Conservation (phyloP, 2,113 vertebrate genomes). For the Datnioides undecimradiatus region DNA sequence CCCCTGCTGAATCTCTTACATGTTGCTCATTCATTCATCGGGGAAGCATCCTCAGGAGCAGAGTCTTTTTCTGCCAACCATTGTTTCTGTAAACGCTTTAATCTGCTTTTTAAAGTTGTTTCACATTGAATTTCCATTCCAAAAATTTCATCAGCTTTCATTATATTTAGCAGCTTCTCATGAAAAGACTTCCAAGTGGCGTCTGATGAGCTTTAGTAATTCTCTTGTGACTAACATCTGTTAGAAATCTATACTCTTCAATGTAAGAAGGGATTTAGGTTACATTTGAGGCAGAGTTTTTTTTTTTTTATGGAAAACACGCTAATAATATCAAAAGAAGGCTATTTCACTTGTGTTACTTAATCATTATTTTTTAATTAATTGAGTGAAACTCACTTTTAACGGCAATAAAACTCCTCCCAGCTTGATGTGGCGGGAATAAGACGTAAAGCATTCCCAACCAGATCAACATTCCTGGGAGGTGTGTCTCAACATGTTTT, state of each 20-base stretch:
- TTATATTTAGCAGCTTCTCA: conserved; percentile 43
- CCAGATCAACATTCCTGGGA: conserved; percentile 68
- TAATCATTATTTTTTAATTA: conserved; percentile 4
- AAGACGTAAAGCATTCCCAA: conserved; percentile 51
- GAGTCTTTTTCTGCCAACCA: conserved; percentile 26
- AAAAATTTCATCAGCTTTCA: conserved; percentile 35
- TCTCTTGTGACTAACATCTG: conserved; percentile 31
- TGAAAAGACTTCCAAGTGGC: conserved; percentile 18
- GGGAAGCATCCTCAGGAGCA: conserved; percentile 16
- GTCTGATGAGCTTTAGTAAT: conserved; percentile 45
- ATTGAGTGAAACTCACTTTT: conserved; percentile 30
- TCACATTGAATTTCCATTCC: conserved; percentile 37
- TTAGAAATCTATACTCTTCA: conserved; percentile 22
- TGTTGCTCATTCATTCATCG: conserved; percentile 29
- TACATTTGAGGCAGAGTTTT: conserved; percentile 5
- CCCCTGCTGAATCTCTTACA: conserved; percentile 25
- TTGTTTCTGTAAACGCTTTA: conserved; percentile 28
- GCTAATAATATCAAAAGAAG: conserved; percentile 22
- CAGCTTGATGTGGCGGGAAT: conserved; percentile 2
- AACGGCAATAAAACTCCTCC: conserved; percentile 30
- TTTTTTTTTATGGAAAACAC: neutral
- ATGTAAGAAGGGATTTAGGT: neutral
- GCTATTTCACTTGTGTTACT: neutral
- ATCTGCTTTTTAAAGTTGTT: conserved; percentile 37
- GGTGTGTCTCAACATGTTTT: conserved; percentile 55